Conservation (phyloP, 2,888 invertebrate species). For the Patella caerulea region DNA sequence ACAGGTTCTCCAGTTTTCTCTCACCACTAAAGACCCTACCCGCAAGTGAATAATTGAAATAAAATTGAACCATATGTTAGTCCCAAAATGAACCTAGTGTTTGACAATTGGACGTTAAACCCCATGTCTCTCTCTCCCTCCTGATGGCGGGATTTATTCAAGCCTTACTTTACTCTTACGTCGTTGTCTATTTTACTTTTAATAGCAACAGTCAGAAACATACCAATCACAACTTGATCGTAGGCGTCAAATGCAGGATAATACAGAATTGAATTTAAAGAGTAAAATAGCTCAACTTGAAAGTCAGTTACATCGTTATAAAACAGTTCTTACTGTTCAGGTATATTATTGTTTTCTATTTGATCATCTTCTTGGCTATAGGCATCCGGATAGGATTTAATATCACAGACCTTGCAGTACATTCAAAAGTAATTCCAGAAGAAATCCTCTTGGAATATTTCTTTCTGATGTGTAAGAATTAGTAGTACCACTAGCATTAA, state of each 20-base stretch:
- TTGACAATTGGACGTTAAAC: no score
- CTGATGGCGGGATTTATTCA: neutral
- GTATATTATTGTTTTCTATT: conserved; percentile 36
- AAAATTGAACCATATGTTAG: no score
- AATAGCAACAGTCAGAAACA: conserved; percentile 58
- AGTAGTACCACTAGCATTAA: no score
- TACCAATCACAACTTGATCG: conserved; percentile 62
- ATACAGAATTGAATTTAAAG: conserved; percentile 57
- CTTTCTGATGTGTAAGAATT: neutral
- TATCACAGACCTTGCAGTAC: no score
- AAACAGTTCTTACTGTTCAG: conserved; percentile 58
- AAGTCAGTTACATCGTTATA: conserved; percentile 51
- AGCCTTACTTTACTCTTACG: neutral
- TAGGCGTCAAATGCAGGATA: conserved; percentile 57
- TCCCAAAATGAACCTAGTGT: no score
- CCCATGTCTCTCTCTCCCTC: neutral
- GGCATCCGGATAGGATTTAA: no score
- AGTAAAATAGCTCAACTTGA: conserved; percentile 61
- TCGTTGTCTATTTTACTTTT: conserved; percentile 11
- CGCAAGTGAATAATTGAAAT: no score
- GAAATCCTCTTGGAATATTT: neutral
- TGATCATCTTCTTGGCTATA: no score
- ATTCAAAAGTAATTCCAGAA: no score
- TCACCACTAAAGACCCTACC: no score
- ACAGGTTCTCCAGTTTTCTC: no score